Conservation (phyloP, 2,797 vertebrate genomes). For the Psittacula echo region DNA sequence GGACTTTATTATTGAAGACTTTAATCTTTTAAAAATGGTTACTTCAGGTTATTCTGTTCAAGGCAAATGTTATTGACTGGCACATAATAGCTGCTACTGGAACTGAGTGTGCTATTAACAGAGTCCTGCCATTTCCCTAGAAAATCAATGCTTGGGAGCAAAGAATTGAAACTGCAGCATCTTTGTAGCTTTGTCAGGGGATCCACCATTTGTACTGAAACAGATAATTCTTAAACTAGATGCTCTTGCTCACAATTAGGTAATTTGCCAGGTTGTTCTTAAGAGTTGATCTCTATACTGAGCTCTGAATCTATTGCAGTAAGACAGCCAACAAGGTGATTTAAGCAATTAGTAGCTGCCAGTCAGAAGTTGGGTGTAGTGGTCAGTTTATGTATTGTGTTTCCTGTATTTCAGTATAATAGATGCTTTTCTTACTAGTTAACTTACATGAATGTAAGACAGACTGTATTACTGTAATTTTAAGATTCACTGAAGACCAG, state of each 20-base stretch:
- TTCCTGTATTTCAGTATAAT: background rate
- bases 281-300: background rate
- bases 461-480: background rate
- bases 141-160: background rate
- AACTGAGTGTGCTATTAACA: background rate
- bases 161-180: background rate
- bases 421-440: background rate
- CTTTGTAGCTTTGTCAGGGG: background rate
- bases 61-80: background rate
- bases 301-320: background rate
- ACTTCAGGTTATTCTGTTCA: background rate
- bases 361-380: background rate
- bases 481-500: background rate
- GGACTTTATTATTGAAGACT: background rate
- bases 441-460: fast-evolving
- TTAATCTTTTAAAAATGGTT: background rate
- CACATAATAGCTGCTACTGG: background rate
- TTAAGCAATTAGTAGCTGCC: background rate
- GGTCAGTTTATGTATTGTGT: background rate
- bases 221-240: background rate
- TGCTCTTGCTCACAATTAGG: background rate
- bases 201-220: background rate
- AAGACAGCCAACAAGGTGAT: background rate
- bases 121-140: background rate
- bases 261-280: background rate